phyloP scores from a whole-genome alignment of 2,113 vertebrate species.

The Pterocles orientalis region DNA sequence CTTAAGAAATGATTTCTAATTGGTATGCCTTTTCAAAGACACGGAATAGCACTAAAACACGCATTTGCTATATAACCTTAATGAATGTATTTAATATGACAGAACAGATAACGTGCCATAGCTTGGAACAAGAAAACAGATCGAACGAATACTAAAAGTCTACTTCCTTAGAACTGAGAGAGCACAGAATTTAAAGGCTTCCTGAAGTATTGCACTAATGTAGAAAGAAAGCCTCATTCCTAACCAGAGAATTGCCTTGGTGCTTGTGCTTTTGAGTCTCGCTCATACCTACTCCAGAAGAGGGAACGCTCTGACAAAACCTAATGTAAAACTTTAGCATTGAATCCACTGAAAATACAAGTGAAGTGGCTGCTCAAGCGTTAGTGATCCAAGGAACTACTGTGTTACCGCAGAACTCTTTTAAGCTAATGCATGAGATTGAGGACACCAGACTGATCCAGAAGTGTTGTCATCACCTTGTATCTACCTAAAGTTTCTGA shows the following conservation, averaged over 20 bases:
- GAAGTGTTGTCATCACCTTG: background rate
- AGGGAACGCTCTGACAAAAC: background rate
- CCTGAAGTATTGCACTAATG: constrained; percentile 40
- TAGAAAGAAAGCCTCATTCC: constrained; percentile 43
- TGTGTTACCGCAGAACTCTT: background rate
- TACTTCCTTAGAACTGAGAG: constrained; percentile 35
- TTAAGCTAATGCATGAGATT: background rate
- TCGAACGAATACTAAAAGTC: background rate
- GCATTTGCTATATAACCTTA: background rate
- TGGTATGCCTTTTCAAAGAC: constrained; percentile 58
- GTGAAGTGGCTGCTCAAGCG: background rate
- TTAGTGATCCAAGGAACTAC: background rate
- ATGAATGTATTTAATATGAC: constrained; percentile 63
- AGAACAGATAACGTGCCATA: constrained; percentile 32
- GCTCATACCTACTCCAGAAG: background rate
- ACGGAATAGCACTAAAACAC: constrained; percentile 37
- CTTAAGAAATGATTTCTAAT: constrained; percentile 57
- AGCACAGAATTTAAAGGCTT: constrained; percentile 34
- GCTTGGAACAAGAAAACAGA: constrained; percentile 28
- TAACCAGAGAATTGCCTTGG: constrained; percentile 28
- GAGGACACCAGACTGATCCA: background rate
- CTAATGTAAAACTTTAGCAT: background rate
- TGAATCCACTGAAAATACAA: background rate
- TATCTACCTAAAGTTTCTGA: background rate
- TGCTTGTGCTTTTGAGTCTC: background rate